Conservation (phyloP, 2,113 vertebrate genomes). For the Seriola dumerili region DNA sequence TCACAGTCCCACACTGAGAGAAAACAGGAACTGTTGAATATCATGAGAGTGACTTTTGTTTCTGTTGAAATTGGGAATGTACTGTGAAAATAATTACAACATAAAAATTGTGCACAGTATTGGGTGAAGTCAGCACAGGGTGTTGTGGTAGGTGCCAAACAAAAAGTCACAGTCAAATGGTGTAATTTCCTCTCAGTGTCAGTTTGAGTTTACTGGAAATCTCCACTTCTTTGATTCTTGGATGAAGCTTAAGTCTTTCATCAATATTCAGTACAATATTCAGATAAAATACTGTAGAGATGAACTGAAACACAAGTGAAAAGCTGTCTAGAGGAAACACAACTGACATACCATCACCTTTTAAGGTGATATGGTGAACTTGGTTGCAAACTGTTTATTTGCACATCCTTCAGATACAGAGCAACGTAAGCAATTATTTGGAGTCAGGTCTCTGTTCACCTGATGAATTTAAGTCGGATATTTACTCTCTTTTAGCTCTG, state of each 20-base stretch:
- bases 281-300: background rate
- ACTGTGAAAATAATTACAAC: background rate
- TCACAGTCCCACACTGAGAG: background rate
- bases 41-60: background rate
- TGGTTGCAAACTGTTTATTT: background rate
- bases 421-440: background rate
- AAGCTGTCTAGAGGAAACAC: background rate
- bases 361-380: too few species aligned
- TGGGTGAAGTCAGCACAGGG: background rate
- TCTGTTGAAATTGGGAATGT: background rate
- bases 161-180: background rate
- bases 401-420: background rate
- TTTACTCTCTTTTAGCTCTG: background rate
- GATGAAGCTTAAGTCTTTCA: background rate
- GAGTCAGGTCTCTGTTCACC: too few species aligned
- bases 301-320: background rate
- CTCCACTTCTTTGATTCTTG: background rate
- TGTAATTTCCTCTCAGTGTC: slow-evolving; percentile 44
- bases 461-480: background rate
- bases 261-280: background rate
- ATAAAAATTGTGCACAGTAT: background rate
- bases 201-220: slow-evolving; percentile 59
- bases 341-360: background rate
- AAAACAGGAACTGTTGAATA: slow-evolving; percentile 34
- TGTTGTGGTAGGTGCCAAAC: background rate